These are phyloP conservation scores for Crotalus horridus DNA, from an alignment of 2,113 vertebrate genomes.

Conservation along the genomic window DNA sequence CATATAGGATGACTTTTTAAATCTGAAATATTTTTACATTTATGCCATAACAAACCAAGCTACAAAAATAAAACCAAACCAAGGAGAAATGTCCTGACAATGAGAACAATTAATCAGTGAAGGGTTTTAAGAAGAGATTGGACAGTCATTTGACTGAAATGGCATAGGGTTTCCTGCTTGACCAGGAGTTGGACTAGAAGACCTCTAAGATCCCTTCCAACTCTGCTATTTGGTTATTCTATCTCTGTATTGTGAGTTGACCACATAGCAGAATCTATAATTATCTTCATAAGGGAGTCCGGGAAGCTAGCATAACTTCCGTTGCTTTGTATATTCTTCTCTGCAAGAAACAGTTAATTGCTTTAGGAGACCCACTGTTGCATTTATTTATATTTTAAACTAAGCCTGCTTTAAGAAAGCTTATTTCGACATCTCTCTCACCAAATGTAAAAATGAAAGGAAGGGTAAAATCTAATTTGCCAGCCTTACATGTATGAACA, in stretches of 20 bases:
- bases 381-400: background rate
- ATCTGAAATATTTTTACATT: background rate
- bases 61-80: background rate
- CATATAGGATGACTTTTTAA: background rate
- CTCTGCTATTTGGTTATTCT: background rate
- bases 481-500: background rate
- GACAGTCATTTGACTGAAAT: background rate
- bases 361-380: fast-evolving
- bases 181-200: background rate
- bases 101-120: background rate
- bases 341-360: fast-evolving
- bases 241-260: background rate
- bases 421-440: background rate
- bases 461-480: conserved; percentile 3
- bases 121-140: background rate
- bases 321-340: fast-evolving
- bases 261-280: background rate
- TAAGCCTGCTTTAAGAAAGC: background rate
- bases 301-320: no score
- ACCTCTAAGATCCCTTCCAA: background rate
- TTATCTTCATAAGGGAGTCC: background rate
- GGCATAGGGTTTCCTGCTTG: background rate
- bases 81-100: background rate
- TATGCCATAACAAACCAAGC: background rate
- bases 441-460: background rate